Evolutionary conservation across 2,888 invertebrate genomes (phyloP), one percentile per base, ranked within the genome.

Genomic region (Unio pictorum): DNA sequence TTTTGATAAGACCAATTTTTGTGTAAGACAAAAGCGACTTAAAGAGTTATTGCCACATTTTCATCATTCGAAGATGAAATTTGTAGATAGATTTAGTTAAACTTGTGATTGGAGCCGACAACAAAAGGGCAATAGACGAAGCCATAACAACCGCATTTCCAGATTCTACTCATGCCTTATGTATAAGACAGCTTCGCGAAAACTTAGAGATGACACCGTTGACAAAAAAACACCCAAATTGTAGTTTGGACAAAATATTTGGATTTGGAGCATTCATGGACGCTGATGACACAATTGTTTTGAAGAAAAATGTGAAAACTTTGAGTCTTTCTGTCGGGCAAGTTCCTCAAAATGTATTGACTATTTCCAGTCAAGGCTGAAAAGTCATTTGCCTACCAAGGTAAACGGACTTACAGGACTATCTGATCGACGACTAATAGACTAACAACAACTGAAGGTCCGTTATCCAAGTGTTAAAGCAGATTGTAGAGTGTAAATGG

Each of bases 1-100:
- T 71, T 57, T 71, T 71, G 34, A 55, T 71, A 17, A 67, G 66
- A 4, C 71, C 67, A 0, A 28, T 67, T 2, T 71, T 59, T n/a
- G n/a, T 65, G 5, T 5, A 4, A 0, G 2, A 30, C 30, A 30
- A 30, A 4, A 30, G 30, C 5, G 30, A 30, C 30, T 5, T 30
- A 1, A 5, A 30, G 30, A 30, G 30, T 30, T 30, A 30, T 5
- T 30, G 30, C 5, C 30, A 30, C 30, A 0, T 30, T 30, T n/a
- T n/a, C n/a, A n/a, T n/a, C n/a, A n/a, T n/a, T 23, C 23, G 23
- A 23, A 23, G 23, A 23, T 23, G 23, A 23, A 23, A 23, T 23
- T 23, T 23, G 23, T 23, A 23, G 23, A 23, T 23, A 23, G 23
- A 23, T 23, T 23, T 23, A 23, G 23, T 23, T 23, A 23, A 23